Conservation (phyloP, 2,797 vertebrate genomes). For the Anguilla megastoma region DNA sequence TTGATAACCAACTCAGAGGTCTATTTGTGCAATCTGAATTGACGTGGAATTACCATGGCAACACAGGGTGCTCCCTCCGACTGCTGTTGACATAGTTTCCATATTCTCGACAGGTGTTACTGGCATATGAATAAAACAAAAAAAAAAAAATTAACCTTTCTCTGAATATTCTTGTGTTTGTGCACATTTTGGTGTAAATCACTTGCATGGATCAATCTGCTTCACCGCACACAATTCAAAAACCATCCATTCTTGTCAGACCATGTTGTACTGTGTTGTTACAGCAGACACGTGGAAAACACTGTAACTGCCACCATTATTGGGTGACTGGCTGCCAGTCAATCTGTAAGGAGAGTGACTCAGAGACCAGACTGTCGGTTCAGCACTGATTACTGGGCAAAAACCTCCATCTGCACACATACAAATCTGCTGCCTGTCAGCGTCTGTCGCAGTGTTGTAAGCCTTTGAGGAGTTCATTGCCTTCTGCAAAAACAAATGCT, state of each 20-base stretch:
- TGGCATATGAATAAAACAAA: background rate
- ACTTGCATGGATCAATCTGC: background rate
- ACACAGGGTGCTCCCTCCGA: background rate
- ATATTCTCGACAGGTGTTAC: background rate
- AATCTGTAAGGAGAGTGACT: background rate
- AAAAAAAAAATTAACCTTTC: background rate
- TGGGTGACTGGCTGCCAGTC: background rate
- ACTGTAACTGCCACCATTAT: background rate
- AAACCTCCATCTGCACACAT: background rate
- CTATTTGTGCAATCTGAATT: background rate
- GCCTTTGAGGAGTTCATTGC: background rate
- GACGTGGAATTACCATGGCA: constrained; percentile 3
- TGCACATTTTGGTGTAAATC: background rate
- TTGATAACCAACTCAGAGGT: background rate
- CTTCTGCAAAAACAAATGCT: background rate
- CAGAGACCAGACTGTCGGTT: background rate
- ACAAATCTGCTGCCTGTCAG: background rate
- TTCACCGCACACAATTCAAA: background rate
- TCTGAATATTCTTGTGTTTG: background rate
- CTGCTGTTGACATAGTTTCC: background rate
- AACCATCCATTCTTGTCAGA: background rate
- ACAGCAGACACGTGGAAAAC: background rate
- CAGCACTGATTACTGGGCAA: background rate
- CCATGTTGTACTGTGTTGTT: background rate
- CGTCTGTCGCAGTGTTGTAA: background rate